Evolutionary conservation across 2,113 vertebrate genomes (phyloP).

Genomic region (Eublepharis macularius): DNA sequence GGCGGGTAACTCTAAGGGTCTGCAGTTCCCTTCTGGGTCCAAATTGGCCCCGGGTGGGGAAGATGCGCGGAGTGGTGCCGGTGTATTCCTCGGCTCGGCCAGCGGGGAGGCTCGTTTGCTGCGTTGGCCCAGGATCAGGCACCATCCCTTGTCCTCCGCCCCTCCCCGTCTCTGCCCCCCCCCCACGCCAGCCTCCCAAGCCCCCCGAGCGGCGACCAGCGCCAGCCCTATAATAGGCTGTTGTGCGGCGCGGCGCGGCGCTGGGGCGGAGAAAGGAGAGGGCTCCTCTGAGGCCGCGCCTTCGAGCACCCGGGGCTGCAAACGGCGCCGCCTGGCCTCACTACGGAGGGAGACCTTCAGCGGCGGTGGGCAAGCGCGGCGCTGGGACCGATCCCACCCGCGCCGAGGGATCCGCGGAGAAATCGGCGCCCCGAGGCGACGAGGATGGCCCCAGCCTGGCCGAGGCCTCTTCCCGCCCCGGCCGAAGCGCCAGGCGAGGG

Average conservation of each 20-base stretch:
- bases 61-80: accelerated
- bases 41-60: background rate
- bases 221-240: conserved; percentile 52
- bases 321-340: conserved; percentile 34
- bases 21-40: no score
- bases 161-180: conserved; percentile 33
- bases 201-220: conserved; percentile 37
- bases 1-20: no score
- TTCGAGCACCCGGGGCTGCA: conserved; percentile 33
- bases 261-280: conserved; percentile 54
- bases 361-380: background rate
- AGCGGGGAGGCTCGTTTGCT: conserved; percentile 32
- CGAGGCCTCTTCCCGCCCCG: background rate
- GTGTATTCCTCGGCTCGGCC: background rate
- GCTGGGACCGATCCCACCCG: no score
- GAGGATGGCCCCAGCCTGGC: background rate
- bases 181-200: background rate
- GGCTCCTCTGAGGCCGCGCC: conserved; percentile 40
- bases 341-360: conserved; percentile 6
- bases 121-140: conserved; percentile 38
- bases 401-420: no score
- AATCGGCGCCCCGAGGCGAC: background rate
- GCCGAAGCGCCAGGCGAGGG: background rate
- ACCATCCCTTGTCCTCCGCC: conserved; percentile 32
- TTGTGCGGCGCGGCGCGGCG: conserved; percentile 18